A percentile compares a stretch with the other conserved stretches of the same genome.
Evolutionary conservation across 92 coral and sea anemone genomes (phyloP).

Genomic region (Heteractis magnifica): DNA sequence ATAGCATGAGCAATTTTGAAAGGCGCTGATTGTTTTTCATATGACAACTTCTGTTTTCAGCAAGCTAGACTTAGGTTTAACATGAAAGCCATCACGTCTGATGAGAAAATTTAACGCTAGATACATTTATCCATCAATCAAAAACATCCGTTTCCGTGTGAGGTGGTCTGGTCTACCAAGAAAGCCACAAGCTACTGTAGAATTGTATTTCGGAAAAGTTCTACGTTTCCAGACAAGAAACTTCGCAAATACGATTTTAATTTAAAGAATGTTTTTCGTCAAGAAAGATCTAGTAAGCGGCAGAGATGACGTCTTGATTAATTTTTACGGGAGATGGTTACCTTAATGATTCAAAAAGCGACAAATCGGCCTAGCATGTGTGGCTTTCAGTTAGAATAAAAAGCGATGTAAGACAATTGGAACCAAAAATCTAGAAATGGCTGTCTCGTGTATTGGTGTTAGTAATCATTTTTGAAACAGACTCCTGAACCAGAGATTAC

Average conservation of each 20-base stretch:
- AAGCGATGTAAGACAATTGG: neutral
- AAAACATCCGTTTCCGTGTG: neutral
- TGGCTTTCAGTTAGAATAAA: neutral
- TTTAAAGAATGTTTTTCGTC: neutral
- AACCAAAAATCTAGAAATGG: neutral
- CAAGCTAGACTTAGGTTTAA: neutral
- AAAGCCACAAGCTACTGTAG: neutral
- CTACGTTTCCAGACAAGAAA: neutral
- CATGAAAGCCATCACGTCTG: neutral
- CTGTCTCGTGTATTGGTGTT: too few species aligned
- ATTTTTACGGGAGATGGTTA: neutral
- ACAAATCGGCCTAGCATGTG: neutral
- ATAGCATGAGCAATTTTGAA: too few species aligned
- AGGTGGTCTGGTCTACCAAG: neutral
- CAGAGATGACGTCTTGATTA: neutral
- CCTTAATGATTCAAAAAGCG: too few species aligned
- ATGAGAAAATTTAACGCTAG: neutral
- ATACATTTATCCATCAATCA: neutral
- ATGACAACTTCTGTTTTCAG: too few species aligned
- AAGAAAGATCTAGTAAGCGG: neutral
- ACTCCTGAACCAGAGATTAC: too few species aligned
- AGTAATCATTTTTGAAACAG: too few species aligned
- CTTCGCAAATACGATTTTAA: neutral
- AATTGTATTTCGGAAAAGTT: neutral
- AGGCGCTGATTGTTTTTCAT: too few species aligned